phyloP scores from a whole-genome alignment of 2,113 vertebrate species.

The Paratilapia polleni region DNA sequence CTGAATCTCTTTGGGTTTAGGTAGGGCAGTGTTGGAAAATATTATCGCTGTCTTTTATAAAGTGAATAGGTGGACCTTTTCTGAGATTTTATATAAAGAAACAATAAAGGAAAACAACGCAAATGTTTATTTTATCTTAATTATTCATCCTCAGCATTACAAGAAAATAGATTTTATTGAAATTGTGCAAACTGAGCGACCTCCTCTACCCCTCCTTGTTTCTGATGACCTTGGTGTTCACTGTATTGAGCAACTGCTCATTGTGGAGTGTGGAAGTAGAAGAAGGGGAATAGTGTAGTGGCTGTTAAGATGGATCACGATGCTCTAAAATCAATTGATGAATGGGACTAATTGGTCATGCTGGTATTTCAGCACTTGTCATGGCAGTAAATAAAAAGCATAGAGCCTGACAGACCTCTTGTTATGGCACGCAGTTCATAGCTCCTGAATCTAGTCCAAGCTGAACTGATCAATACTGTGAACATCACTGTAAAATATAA shows the following conservation, averaged over 20 bases:
- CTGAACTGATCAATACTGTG: slow-evolving; percentile 43
- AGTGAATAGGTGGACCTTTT: neutral
- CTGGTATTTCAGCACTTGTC: slow-evolving; percentile 45
- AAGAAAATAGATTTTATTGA: slow-evolving; percentile 1
- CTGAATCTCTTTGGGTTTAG: neutral
- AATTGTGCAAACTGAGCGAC: slow-evolving; percentile 12
- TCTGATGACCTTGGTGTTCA: slow-evolving; percentile 43
- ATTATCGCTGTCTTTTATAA: neutral
- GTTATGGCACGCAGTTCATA: slow-evolving; percentile 47
- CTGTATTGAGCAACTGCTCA: slow-evolving; percentile 39
- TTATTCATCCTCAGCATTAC: neutral
- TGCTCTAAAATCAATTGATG: slow-evolving; percentile 54
- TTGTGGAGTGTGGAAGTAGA: slow-evolving; percentile 19
- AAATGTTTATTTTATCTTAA: neutral
- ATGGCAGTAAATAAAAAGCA: slow-evolving; percentile 54
- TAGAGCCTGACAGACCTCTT: slow-evolving; percentile 19
- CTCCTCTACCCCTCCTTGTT: slow-evolving; percentile 17
- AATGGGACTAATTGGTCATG: slow-evolving; percentile 52
- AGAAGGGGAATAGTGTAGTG: slow-evolving; percentile 24
- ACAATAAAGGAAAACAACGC: neutral
- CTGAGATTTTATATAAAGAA: neutral
- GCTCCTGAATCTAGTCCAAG: slow-evolving; percentile 23
- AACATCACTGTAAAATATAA: slow-evolving; percentile 26
- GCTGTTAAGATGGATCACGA: slow-evolving; percentile 48
- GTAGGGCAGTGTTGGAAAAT: neutral